Base-by-base conservation (phyloP, 2,888 invertebrate species). In the Steromphala cineraria region DNA sequence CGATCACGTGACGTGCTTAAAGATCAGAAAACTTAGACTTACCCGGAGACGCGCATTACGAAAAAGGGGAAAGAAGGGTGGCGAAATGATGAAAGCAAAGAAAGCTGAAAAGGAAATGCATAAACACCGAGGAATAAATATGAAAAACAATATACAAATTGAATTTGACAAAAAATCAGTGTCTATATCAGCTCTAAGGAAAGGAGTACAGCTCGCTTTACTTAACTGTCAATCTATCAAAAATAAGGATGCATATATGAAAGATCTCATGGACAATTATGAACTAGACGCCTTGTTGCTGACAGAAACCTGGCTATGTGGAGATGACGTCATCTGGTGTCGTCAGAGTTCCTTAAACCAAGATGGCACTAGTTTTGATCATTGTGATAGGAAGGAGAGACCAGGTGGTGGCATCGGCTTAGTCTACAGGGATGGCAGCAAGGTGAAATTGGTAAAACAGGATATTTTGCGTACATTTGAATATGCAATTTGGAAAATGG, bases 291-390 rank as follows among this genome's bases (percentile, higher is more conserved):
- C 56, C 56, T 56, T 56, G 56, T 15, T 56, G 56, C 56, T 56
- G 13, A 56, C 56, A 56, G 56, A 56, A 56, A 56, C 56, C 56
- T 1, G 56, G 56, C 56, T 56, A 24, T 15, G 24, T 19, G 56
- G 56, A 56, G 56, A 56, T 56, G 56, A 56, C 56, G 56, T 56
- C 56, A 56, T 15, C 56, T 56, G 56, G 56, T 56, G 56, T 56
- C 56, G 19, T 24, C 56, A 56, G 24, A 56, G 56, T 56, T 24
- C 19, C 19, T 56, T 56, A 56, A 56, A 56, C 56, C 7, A 56
- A 56, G 56, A 56, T 56, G 56, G 56, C 56, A 56, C 56, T 56
- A n/a, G n/a, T n/a, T n/a, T n/a, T n/a, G n/a, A n/a, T n/a, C n/a
- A n/a, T n/a, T n/a, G n/a, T n/a, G n/a, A n/a, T n/a, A n/a, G n/a